Evolutionary conservation across 2,888 invertebrate genomes (phyloP).

Genomic region (Conus canariensis): DNA sequence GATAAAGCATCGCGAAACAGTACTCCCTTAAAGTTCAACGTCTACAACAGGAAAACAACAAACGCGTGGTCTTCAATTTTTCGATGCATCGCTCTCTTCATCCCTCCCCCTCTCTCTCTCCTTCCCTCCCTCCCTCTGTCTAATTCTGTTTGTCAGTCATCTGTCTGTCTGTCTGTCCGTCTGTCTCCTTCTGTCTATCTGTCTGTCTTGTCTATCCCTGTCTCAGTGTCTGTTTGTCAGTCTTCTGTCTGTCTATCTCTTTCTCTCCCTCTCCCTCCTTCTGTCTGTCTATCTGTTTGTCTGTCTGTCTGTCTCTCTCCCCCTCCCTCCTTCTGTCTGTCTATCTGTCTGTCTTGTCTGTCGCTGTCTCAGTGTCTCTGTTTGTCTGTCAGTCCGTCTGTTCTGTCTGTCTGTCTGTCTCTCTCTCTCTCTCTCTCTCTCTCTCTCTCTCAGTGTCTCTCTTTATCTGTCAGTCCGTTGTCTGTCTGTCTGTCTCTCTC

Average conservation of each 20-base stretch:
- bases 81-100: not conserved
- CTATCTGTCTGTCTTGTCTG: not conserved
- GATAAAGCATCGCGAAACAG: not conserved
- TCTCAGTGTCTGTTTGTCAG: not conserved
- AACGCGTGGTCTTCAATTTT: not conserved
- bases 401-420: not conserved
- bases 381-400: not conserved
- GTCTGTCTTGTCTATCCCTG: not conserved
- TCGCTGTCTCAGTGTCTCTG: not conserved
- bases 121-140: not conserved
- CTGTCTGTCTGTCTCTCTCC: not conserved
- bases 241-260: not conserved
- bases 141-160: not conserved
- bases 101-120: not conserved
- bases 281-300: not conserved
- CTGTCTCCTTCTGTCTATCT: too few species aligned
- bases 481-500: not conserved
- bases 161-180: not conserved
- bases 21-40: not conserved
- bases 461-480: too few species aligned
- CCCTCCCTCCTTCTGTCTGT: not conserved
- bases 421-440: too few species aligned
- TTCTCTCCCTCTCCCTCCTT: too few species aligned
- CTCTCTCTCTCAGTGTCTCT: too few species aligned
- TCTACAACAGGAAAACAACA: not conserved